Percentiles rank a stretch among this genome's conserved stretches.
These are phyloP conservation scores for Ahaetulla prasina DNA, from an alignment of 2,113 vertebrate genomes.

Conservation along the genomic window DNA sequence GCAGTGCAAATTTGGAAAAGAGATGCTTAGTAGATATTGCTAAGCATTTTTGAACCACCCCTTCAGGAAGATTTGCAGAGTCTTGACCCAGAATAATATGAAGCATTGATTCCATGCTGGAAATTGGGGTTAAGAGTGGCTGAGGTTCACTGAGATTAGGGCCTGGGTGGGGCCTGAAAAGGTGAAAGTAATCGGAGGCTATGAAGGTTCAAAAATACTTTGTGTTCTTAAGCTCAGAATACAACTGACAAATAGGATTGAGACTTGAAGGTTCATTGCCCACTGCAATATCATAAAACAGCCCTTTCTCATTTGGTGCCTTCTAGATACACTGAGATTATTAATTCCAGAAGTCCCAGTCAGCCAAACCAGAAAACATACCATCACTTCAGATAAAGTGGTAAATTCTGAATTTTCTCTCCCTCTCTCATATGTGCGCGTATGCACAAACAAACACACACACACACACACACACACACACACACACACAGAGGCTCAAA, in stretches of 20 bases:
- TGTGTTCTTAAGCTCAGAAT: background rate
- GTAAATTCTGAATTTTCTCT: background rate
- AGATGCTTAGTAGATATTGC: background rate
- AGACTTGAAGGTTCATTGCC: background rate
- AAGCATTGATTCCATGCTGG: background rate
- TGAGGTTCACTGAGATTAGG: background rate
- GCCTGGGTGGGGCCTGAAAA: background rate
- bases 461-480: background rate
- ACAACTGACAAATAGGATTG: background rate
- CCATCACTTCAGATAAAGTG: background rate
- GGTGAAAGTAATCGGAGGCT: background rate
- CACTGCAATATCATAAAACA: background rate
- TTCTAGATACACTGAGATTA: background rate
- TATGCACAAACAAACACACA: fast-evolving
- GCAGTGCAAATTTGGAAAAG: background rate
- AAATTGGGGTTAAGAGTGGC: background rate
- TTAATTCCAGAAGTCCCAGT: background rate
- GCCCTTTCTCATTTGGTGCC: background rate
- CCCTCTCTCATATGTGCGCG: background rate
- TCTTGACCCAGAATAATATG: background rate
- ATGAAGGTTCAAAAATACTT: background rate
- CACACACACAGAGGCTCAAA: background rate
- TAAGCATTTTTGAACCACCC: background rate
- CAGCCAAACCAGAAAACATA: background rate
- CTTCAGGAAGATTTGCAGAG: background rate